Percentiles rank a stretch among this genome's conserved stretches.
Evolutionary conservation across 2,888 invertebrate species (phyloP).

Genomic region (Eupithecia exiguata): DNA sequence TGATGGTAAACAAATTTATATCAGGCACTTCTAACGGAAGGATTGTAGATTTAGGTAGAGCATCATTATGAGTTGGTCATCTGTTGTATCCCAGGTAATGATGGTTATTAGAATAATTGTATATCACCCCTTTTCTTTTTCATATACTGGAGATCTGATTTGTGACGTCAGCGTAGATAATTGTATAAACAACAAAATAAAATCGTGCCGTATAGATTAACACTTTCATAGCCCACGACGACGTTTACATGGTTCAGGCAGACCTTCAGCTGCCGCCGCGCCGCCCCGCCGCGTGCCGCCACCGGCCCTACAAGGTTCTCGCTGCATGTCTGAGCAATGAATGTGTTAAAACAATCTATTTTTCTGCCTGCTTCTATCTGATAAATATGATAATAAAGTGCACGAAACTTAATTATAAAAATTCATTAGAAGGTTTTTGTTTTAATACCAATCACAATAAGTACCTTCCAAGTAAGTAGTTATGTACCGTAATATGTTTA

Average conservation of each 20-base stretch:
- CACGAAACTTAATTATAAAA: background rate
- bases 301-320: no score
- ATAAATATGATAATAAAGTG: background rate
- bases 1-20: background rate
- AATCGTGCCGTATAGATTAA: no score
- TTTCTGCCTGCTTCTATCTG: no score
- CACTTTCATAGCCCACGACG: background rate
- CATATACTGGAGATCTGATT: no score
- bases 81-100: background rate
- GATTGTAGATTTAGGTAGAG: background rate
- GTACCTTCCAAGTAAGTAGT: background rate
- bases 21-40: background rate
- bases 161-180: no score
- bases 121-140: no score
- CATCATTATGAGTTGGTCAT: background rate
- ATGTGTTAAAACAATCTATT: no score
- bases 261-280: no score
- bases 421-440: background rate
- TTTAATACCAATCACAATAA: background rate
- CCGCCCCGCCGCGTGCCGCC: no score
- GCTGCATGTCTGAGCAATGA: background rate
- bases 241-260: background rate
- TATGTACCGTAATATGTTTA: background rate
- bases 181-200: no score
- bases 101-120: background rate